A percentile compares a stretch with the other conserved stretches of the same genome.
Conservation (phyloP, 1,140 invertebrate species). For the Neotoxoptera formosana region DNA sequence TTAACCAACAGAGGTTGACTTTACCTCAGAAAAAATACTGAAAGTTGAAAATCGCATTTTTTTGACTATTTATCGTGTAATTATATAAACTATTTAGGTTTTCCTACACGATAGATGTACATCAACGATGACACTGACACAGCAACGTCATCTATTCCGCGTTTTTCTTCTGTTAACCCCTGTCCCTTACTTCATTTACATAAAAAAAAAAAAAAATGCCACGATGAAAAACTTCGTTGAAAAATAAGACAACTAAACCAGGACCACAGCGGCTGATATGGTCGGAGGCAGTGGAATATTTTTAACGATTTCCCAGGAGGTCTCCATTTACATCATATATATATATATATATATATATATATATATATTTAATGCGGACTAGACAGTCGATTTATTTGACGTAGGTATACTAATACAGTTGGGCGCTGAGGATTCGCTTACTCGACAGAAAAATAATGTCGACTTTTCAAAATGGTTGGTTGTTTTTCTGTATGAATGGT, state of each 20-base stretch:
- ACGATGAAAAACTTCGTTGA: not conserved
- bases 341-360: not conserved
- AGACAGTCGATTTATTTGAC: conserved; percentile 8
- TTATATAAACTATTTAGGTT: too few species aligned
- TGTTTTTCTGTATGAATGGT: not conserved
- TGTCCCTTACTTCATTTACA: not conserved
- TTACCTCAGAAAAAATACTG: too few species aligned
- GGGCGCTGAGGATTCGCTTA: not conserved
- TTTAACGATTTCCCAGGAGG: not conserved
- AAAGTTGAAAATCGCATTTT: too few species aligned
- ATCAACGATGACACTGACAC: not conserved
- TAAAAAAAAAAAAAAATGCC: not conserved
- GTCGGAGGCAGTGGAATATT: not conserved
- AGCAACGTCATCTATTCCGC: not conserved
- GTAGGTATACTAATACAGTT: not conserved
- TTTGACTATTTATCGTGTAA: too few species aligned
- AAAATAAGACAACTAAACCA: not conserved
- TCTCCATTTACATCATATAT: not conserved
- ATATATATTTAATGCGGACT: not conserved
- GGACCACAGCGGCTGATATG: not conserved
- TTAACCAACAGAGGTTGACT: too few species aligned
- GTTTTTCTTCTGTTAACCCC: not conserved
- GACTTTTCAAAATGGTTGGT: not conserved
- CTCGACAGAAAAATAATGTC: not conserved
- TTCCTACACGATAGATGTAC: not conserved